Conservation (phyloP, 2,113 vertebrate genomes). For the Neolamprologus modestus region DNA sequence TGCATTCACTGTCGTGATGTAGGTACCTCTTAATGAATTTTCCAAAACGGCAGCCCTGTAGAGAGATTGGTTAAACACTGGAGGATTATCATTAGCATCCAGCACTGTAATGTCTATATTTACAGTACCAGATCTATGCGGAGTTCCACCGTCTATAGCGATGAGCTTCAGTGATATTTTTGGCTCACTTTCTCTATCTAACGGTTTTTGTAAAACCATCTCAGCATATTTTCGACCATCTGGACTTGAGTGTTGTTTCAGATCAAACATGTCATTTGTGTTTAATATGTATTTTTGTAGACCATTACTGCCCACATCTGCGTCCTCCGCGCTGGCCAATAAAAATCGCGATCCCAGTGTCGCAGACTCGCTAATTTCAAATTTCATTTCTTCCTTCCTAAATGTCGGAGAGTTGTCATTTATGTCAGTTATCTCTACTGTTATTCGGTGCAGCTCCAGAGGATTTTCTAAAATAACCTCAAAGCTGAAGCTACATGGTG, state of each 20-base stretch:
- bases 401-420: conserved; percentile 48
- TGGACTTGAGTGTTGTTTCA: conserved; percentile 28
- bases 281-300: conserved; percentile 41
- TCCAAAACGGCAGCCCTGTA: conserved; percentile 27
- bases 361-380: conserved; percentile 53
- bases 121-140: conserved; percentile 53
- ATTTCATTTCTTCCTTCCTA: neutral
- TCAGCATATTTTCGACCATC: conserved; percentile 40
- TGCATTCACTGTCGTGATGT: conserved; percentile 31
- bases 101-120: conserved; percentile 35
- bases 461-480: conserved; percentile 62
- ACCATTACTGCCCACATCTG: conserved; percentile 40
- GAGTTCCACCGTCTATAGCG: conserved; percentile 37
- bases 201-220: conserved; percentile 29
- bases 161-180: neutral
- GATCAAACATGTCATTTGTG: neutral
- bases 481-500: conserved; percentile 38
- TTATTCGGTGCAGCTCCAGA: neutral
- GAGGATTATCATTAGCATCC: conserved; percentile 33
- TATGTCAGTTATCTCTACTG: conserved; percentile 46
- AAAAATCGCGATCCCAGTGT: conserved; percentile 27
- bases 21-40: neutral
- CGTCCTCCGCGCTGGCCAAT: conserved; percentile 23
- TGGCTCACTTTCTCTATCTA: conserved; percentile 61
- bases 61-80: conserved; percentile 20